Evolutionary conservation across 2,797 vertebrate species (phyloP), one percentile per base, ranked within the genome.

Genomic region (Takifugu ocellatus): DNA sequence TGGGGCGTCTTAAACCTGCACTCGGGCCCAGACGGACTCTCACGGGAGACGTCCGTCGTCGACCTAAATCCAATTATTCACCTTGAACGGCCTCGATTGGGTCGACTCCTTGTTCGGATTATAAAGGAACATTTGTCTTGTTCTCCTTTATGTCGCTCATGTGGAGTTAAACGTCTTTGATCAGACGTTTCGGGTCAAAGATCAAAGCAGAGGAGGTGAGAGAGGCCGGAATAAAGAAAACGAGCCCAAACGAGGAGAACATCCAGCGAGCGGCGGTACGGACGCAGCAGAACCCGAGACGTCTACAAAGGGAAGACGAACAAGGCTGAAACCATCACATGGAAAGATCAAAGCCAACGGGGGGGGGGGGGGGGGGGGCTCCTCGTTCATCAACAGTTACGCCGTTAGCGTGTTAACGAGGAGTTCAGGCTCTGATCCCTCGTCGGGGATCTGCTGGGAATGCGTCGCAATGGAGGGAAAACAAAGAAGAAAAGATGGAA

Each of bases 61-160:
- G 21, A 21, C 21, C 21, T 21, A 21, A 21, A 21, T 21, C 21
- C 21, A 75, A 74, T 77, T 67, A 57, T 60, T 73, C 66, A 21
- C 21, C 21, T 68, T 33, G 27, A 62, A 59, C 46, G 33, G 33
- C 39, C 51, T 11, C 2, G 9, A 51, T 27, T 5, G 11, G 59
- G 59, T 66, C 66, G 67, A 72, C 68, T 66, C 56, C 57, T 17
- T 64, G 36, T 39, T 39, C 14, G 9, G 31, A 33, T 33, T 10
- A 10, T 2, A 10, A 33, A 33, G 31, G 10, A 7, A 10, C 7
- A 10, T 33, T 33, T 33, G 31, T 33, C 1, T 10, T 33, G 8
- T 33, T 9, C 3, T 6, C 3, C 6, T 27, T 27, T 3, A 27
- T 33, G 8, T 10, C 10, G 2, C 21, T 21, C 21, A 21, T 21